Percentiles rank a stretch among this genome's conserved stretches.
Conservation (phyloP, 2,888 invertebrate genomes). For the Chironomus tentans region DNA sequence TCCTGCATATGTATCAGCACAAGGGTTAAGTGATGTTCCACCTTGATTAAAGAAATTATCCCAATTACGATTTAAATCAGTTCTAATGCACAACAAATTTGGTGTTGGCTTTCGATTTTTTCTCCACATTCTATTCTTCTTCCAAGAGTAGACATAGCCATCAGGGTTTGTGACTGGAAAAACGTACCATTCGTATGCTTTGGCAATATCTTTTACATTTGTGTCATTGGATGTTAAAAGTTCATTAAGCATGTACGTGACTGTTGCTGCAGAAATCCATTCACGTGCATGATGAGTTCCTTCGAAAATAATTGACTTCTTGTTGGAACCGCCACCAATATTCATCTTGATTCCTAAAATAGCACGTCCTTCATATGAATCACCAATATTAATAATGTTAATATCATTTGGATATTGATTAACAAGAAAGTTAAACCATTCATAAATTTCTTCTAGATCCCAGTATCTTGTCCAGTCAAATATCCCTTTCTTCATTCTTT, state of each 20-base stretch:
- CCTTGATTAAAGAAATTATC: slow-evolving; percentile 46
- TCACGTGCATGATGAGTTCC: slow-evolving; percentile 64
- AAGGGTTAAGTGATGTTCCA: slow-evolving; percentile 49
- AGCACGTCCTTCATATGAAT: slow-evolving; percentile 50
- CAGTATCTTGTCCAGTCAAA: slow-evolving; percentile 37
- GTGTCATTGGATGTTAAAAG: slow-evolving; percentile 48
- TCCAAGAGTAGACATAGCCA: slow-evolving; percentile 61
- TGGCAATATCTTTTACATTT: slow-evolving; percentile 44
- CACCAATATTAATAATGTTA: slow-evolving; percentile 45
- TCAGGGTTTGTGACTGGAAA: slow-evolving; percentile 69
- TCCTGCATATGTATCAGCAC: slow-evolving; percentile 58
- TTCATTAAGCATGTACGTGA: slow-evolving; percentile 54
- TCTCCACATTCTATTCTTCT: slow-evolving; percentile 52
- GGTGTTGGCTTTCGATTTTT: slow-evolving; percentile 49
- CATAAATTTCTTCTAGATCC: slow-evolving; percentile 44
- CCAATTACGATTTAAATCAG: slow-evolving; percentile 74
- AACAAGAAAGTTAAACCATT: slow-evolving; percentile 47
- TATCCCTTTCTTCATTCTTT: slow-evolving; percentile 28
- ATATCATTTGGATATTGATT: slow-evolving; percentile 43
- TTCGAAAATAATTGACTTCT: slow-evolving; percentile 52
- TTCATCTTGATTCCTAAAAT: slow-evolving; percentile 51
- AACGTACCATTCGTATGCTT: slow-evolving; percentile 61
- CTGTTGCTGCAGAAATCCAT: slow-evolving; percentile 59
- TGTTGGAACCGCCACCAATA: slow-evolving; percentile 37
- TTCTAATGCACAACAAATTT: slow-evolving; percentile 47